Evolutionary conservation across 2,888 invertebrate species (phyloP).

Genomic region (Drosophila greeni): DNA sequence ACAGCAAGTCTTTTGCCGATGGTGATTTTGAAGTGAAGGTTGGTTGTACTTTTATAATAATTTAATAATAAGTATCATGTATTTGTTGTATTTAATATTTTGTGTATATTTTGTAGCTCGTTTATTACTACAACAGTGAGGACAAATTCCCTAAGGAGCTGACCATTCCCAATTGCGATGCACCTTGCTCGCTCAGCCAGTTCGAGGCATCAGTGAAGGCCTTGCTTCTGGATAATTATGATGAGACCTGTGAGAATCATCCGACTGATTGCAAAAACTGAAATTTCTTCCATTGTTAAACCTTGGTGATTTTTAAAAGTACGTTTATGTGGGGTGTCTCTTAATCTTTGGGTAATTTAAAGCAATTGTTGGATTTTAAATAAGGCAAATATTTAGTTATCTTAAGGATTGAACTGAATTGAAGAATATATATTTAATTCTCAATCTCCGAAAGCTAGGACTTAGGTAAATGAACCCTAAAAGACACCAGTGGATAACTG

Average conservation of each 20-base stretch:
- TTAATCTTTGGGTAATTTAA: conserved; percentile 14
- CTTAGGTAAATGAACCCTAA: neutral
- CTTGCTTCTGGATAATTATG: conserved; percentile 84
- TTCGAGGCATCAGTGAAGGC: conserved; percentile 81
- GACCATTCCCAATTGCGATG: conserved; percentile 82
- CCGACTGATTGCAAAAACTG: conserved; percentile 65
- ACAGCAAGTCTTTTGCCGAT: conserved; percentile 77
- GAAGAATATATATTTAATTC: neutral
- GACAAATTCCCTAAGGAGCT: conserved; percentile 81
- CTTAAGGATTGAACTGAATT: neutral
- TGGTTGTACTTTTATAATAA: conserved; percentile 11
- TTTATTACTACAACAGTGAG: conserved; percentile 83
- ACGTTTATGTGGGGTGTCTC: conserved; percentile 21
- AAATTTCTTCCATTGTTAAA: conserved; percentile 11
- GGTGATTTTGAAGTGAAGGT: conserved; percentile 83
- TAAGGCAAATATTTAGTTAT: neutral
- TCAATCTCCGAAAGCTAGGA: neutral
- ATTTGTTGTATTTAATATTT: neutral
- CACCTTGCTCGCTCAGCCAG: conserved; percentile 82
- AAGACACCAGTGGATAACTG: neutral
- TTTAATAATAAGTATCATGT: neutral
- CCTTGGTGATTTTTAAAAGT: conserved; percentile 4
- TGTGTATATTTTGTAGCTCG: conserved; percentile 79
- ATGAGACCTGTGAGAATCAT: conserved; percentile 82
- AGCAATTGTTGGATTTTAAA: conserved; percentile 6